Percentiles rank a stretch among this genome's conserved stretches.
Evolutionary conservation across 2,113 vertebrate species (phyloP).

Genomic region (Neomonachus schauinslandi): DNA sequence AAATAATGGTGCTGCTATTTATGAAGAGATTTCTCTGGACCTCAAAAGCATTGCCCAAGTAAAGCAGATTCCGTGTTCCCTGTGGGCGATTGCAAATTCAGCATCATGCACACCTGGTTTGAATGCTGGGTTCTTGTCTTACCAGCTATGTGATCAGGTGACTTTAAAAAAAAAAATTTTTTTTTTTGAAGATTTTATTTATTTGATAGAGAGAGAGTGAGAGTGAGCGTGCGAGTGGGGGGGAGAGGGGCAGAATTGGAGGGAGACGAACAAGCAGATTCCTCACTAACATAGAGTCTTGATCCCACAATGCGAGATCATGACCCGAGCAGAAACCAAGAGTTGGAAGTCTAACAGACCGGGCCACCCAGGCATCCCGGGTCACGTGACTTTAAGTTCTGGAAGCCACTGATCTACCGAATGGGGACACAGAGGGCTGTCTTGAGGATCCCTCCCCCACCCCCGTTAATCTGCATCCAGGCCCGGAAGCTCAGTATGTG

Average conservation of each 20-base stretch:
- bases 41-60: neutral
- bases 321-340: neutral
- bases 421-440: neutral
- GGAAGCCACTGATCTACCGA: neutral
- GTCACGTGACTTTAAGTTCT: neutral
- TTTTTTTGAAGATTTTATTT: neutral
- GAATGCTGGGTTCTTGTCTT: neutral
- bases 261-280: neutral
- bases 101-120: neutral
- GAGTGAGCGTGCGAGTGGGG: accelerated
- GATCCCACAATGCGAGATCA: neutral
- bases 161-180: neutral
- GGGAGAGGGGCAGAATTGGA: neutral
- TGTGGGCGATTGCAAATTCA: neutral
- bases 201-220: neutral
- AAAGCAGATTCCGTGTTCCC: neutral
- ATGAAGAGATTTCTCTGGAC: neutral
- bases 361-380: neutral
- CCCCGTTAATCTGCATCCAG: neutral
- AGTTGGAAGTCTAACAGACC: neutral
- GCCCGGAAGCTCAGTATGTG: neutral
- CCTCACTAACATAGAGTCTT: neutral
- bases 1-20: neutral
- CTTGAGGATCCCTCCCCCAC: neutral
- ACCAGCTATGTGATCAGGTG: no score